These are phyloP conservation scores for Euplexia lucipara DNA, from an alignment of 2,888 invertebrate genomes.

Conservation along the genomic window DNA sequence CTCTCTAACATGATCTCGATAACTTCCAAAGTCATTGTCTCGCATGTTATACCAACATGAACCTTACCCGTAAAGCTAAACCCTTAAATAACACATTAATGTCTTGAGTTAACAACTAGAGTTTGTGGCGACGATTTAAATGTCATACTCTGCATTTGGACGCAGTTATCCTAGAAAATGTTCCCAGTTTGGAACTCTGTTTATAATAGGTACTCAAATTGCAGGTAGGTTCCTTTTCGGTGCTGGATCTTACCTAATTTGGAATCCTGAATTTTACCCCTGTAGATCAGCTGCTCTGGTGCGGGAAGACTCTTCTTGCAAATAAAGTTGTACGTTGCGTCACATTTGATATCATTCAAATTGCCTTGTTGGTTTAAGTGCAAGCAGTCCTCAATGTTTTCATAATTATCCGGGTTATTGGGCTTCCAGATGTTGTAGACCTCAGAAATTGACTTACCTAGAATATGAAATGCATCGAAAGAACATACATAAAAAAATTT, in stretches of 20 bases:
- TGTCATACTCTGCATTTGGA: too few species aligned
- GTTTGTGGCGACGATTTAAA: too few species aligned
- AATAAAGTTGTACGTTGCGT: constrained; percentile 72
- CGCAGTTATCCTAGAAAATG: too few species aligned
- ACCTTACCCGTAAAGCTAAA: too few species aligned
- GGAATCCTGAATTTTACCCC: constrained; percentile 72
- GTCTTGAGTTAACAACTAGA: too few species aligned
- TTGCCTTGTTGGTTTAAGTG: constrained; percentile 41
- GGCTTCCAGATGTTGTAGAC: constrained; percentile 67
- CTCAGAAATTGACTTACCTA: constrained; percentile 71
- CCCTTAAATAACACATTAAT: too few species aligned
- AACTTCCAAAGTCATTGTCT: too few species aligned
- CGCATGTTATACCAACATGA: too few species aligned
- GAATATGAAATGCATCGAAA: constrained; percentile 19
- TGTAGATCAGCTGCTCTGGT: constrained; percentile 71
- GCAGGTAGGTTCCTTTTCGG: not conserved
- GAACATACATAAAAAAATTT: not conserved
- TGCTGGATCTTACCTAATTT: constrained; percentile 66
- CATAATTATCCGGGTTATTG: constrained; percentile 77
- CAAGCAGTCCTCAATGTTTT: constrained; percentile 75
- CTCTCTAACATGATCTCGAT: too few species aligned
- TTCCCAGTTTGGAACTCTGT: too few species aligned
- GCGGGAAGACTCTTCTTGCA: constrained; percentile 79
- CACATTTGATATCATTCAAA: constrained; percentile 74
- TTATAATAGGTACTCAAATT: too few species aligned